phyloP scores from a whole-genome alignment of 2,797 vertebrate species.

The Perodicticus potto region DNA sequence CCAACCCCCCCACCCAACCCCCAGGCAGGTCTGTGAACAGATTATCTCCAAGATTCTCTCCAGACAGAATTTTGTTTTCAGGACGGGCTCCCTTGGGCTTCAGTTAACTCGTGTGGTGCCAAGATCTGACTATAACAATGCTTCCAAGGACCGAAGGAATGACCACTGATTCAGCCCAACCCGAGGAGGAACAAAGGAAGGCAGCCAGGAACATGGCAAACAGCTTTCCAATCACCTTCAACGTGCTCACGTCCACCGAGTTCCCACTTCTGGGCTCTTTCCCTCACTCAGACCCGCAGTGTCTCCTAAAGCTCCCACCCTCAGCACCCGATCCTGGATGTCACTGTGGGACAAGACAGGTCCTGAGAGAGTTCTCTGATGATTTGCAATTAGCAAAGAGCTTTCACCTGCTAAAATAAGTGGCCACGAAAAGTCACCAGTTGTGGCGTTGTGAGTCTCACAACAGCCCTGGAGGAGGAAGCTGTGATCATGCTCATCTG shows the following conservation, averaged over 20 bases:
- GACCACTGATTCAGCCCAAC: conserved; percentile 65
- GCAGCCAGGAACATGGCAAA: background rate
- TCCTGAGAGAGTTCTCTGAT: background rate
- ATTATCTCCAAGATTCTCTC: conserved; percentile 2
- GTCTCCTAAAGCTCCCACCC: background rate
- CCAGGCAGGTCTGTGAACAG: background rate
- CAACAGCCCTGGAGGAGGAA: background rate
- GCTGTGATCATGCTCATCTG: background rate
- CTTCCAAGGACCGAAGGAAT: conserved; percentile 57
- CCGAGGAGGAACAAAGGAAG: conserved; percentile 34
- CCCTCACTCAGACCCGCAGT: background rate
- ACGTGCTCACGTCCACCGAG: fast-evolving
- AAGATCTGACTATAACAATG: conserved; percentile 56
- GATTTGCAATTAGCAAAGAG: background rate
- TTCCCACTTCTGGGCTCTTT: background rate
- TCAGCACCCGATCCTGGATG: background rate
- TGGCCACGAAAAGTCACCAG: background rate
- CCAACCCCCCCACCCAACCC: background rate
- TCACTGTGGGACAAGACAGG: background rate
- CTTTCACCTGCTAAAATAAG: background rate
- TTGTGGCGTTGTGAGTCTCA: background rate
- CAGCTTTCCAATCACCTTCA: background rate
- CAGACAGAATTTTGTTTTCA: conserved; percentile 68
- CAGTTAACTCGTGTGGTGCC: background rate
- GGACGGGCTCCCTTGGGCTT: conserved; percentile 10